phyloP scores from a whole-genome alignment of 2,113 vertebrate genomes.

The Physeter macrocephalus region DNA sequence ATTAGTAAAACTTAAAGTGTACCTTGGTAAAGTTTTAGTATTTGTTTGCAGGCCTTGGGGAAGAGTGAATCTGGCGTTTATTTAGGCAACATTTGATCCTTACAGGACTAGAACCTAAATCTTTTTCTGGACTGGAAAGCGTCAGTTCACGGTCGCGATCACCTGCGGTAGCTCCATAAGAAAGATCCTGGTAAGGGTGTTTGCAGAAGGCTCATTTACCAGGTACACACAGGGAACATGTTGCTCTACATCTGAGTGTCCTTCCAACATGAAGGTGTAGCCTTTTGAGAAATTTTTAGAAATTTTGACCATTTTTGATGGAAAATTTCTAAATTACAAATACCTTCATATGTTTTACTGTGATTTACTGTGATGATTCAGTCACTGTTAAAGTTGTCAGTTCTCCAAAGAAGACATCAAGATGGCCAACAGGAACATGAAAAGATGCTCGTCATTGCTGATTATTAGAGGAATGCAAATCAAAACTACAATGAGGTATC shows the following conservation, averaged over 20 bases:
- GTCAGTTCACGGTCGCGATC: background rate
- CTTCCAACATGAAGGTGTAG: background rate
- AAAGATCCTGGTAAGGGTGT: background rate
- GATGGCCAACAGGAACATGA: background rate
- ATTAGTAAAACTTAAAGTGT: background rate
- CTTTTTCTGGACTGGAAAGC: background rate
- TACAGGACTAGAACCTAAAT: background rate
- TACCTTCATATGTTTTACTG: background rate
- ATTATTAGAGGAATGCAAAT: background rate
- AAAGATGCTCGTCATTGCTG: background rate
- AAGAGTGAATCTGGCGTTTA: background rate
- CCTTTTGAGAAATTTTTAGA: background rate
- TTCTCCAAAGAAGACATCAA: background rate
- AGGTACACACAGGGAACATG: background rate
- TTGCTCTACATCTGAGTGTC: background rate
- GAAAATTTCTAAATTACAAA: background rate
- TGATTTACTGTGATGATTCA: background rate
- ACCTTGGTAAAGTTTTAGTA: background rate
- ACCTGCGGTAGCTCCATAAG: background rate
- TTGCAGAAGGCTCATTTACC: fast-evolving
- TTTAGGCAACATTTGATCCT: background rate
- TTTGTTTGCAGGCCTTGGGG: background rate
- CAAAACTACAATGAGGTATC: background rate
- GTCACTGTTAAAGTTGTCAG: background rate
- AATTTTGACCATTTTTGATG: background rate